phyloP scores from a whole-genome alignment of 1,140 invertebrate species.

The Heliconius hermathena region DNA sequence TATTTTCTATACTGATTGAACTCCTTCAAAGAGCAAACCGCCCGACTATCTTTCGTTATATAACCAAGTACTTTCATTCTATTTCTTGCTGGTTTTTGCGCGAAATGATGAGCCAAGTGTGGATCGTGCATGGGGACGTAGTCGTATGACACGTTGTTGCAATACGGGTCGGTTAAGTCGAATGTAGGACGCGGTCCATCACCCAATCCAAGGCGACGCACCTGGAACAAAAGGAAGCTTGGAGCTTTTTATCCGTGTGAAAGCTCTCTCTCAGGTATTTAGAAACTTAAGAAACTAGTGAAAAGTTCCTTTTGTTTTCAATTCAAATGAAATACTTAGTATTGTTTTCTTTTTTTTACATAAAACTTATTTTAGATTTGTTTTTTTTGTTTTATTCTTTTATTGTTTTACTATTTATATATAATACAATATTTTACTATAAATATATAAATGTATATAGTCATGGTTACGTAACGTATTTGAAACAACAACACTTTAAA shows the following conservation, averaged over 20 bases:
- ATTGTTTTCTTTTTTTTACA: neutral
- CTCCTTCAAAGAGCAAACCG: conserved; percentile 70
- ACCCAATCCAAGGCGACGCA: conserved; percentile 65
- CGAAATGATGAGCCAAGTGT: conserved; percentile 68
- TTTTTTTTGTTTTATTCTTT: neutral
- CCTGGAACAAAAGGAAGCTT: conserved; percentile 43
- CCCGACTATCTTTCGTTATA: conserved; percentile 63
- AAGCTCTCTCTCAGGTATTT: conserved; percentile 1
- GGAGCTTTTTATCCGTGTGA: neutral
- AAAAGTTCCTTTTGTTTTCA: conserved; percentile 6
- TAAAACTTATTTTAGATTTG: neutral
- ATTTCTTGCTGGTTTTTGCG: conserved; percentile 58
- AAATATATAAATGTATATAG: too few species aligned
- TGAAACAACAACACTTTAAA: neutral
- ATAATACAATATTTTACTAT: too few species aligned
- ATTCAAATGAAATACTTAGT: neutral
- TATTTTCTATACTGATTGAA: conserved; percentile 77
- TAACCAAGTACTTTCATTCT: conserved; percentile 66
- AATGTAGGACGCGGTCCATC: conserved; percentile 57
- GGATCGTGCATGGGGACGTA: conserved; percentile 76
- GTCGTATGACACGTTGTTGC: conserved; percentile 73
- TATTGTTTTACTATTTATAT: too few species aligned
- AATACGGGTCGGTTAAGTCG: conserved; percentile 71
- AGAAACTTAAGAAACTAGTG: neutral
- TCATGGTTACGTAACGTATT: too few species aligned